phyloP scores from a whole-genome alignment of 2,113 vertebrate species.

The Triplophysa rosa region DNA sequence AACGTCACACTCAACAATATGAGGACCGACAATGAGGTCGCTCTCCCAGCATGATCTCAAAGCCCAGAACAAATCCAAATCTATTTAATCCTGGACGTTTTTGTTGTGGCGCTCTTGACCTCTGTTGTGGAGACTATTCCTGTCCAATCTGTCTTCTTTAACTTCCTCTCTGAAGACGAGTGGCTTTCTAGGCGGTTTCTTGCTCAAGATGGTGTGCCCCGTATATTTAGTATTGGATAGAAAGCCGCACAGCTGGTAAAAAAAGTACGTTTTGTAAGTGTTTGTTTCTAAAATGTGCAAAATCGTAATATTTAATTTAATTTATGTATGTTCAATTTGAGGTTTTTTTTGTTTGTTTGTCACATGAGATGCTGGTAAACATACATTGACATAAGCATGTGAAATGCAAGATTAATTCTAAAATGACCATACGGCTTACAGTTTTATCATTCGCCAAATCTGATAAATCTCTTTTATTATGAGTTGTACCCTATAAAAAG shows the following conservation, averaged over 20 bases:
- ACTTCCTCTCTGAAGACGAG: constrained; percentile 1
- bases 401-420: no score
- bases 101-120: constrained; percentile 10
- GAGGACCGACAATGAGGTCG: background rate
- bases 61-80: constrained; percentile 24
- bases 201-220: background rate
- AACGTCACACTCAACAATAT: constrained; percentile 2
- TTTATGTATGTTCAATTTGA: background rate
- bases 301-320: no score
- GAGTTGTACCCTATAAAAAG: background rate
- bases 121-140: background rate
- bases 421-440: no score
- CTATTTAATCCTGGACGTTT: background rate
- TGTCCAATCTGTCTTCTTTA: constrained; percentile 28
- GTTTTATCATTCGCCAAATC: no score
- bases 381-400: no score
- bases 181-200: background rate
- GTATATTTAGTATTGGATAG: background rate
- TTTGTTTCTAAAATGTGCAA: no score
- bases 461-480: no score
- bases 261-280: background rate
- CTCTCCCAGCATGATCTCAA: background rate
- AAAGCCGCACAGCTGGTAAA: constrained; percentile 34
- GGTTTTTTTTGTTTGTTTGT: constrained; percentile 18
- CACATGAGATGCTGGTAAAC: background rate